Conservation (phyloP, 2,888 invertebrate genomes). For the Anthophora plumipes region DNA sequence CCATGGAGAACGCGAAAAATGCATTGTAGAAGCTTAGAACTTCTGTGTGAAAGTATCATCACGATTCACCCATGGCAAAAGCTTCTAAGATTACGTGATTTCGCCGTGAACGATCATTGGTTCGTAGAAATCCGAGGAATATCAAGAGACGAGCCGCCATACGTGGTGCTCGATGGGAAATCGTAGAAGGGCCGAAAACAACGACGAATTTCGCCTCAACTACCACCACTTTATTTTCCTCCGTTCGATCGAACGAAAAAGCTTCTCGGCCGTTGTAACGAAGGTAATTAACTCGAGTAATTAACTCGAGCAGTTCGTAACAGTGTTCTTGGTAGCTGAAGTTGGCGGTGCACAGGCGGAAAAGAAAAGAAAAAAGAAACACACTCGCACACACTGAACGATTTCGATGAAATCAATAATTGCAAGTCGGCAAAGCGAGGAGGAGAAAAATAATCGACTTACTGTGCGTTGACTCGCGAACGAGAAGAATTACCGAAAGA, state of each 20-base stretch:
- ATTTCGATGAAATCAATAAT: slow-evolving; percentile 36
- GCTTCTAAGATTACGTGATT: not conserved
- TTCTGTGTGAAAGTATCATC: too few species aligned
- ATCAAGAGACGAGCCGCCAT: too few species aligned
- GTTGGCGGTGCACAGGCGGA: not conserved
- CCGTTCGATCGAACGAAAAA: slow-evolving; percentile 10
- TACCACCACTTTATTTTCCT: slow-evolving; percentile 11
- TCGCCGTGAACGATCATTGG: too few species aligned
- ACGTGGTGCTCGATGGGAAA: not conserved
- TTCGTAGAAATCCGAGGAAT: too few species aligned
- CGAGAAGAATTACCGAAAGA: too few species aligned
- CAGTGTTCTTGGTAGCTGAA: slow-evolving; percentile 9
- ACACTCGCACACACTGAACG: too few species aligned
- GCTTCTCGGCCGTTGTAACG: slow-evolving; percentile 12
- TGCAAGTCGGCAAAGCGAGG: not conserved
- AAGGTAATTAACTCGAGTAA: slow-evolving; percentile 31
- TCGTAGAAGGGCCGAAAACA: not conserved
- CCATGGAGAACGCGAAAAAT: slow-evolving; percentile 35
- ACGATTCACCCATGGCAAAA: too few species aligned
- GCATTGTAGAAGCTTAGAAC: not conserved
- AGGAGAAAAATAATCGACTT: not conserved
- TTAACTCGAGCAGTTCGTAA: slow-evolving; percentile 22
- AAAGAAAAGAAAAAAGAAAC: too few species aligned
- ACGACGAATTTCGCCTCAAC: not conserved
- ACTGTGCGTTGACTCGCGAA: not conserved